These are phyloP conservation scores for Brachyopa scutellaris DNA, from an alignment of 2,888 invertebrate species.

Conservation along the genomic window DNA sequence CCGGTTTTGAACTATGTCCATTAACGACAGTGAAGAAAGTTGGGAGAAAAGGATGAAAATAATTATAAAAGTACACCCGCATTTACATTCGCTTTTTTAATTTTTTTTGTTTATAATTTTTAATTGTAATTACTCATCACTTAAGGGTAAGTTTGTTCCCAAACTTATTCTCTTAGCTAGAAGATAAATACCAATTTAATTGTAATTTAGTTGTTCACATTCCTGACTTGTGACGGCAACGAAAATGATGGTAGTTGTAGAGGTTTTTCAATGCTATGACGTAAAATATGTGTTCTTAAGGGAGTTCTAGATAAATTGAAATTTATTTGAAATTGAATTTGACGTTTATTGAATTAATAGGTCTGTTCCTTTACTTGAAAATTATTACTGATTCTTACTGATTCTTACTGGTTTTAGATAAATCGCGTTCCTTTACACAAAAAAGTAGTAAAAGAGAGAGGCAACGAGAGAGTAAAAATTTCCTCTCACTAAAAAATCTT, in stretches of 20 bases:
- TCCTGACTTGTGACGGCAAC: neutral
- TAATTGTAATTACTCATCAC: slow-evolving; percentile 29
- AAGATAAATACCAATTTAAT: slow-evolving; percentile 34
- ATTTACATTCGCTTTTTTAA: neutral
- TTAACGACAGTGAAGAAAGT: neutral
- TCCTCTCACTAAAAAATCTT: too few species aligned
- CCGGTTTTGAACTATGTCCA: neutral
- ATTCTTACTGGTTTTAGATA: too few species aligned
- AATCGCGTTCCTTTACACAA: too few species aligned
- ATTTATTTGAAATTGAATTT: slow-evolving; percentile 26
- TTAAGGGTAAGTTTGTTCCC: neutral
- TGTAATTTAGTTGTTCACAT: slow-evolving; percentile 30
- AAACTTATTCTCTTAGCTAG: neutral
- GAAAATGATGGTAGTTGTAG: neutral
- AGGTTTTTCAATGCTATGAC: slow-evolving; percentile 15
- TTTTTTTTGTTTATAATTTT: slow-evolving; percentile 13
- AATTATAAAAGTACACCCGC: slow-evolving; percentile 14
- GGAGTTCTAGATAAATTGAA: slow-evolving; percentile 22
- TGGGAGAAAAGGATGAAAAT: neutral
- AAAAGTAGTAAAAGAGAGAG: too few species aligned
- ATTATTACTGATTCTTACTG: too few species aligned
- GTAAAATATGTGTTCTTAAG: neutral
- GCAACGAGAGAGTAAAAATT: too few species aligned
- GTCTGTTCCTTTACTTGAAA: too few species aligned
- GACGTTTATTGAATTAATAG: slow-evolving; percentile 9